Base-by-base conservation (phyloP, 1,140 invertebrate genomes). In the Diorhabda elongata region DNA sequence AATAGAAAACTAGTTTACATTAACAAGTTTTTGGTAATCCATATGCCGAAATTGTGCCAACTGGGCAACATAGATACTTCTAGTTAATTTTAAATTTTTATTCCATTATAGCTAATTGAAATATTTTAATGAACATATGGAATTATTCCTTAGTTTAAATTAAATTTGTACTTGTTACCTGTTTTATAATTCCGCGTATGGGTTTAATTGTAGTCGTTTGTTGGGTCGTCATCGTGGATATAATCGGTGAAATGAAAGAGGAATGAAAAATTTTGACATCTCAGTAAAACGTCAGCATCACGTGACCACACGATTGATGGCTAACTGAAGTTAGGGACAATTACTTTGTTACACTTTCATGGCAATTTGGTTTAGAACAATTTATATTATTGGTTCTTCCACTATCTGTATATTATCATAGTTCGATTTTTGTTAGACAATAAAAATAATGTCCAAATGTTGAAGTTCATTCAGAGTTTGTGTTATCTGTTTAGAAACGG, bases 151-250 rank as follows among this genome's bases (percentile, higher is more conserved):
- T 66, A 52, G 70, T 68, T 59, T 45, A 2, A 61, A 68, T 56
- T 43, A 69, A 68, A 9, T 44, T 76, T 83, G 79, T 58, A 67
- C 5, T 11, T 11, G 9, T 26, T 59, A 87, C 86, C 81, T 86
- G 84, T 77, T 87, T 87, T 47, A 87, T 84, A 76, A 86, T 84
- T 74, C 86, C 85, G 73, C 81, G 80, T 74, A 82, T 82, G 66
- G 78, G 73, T 69, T 80, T 80, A 59, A 74, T 76, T 75, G 77
- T 70, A 72, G 82, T 79, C 72, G 70, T 71, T 74, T 77, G 77
- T 78, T 82, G 80, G 76, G 83, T 79, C 78, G 80, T 85, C 84
- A 85, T 85, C 76, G 69, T 83, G 69, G 72, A 74, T 72, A 69
- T 66, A 44, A 45, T 43, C 44, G 60, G 60, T 60, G 65, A 67